Percentiles rank a stretch among this genome's conserved stretches.
Conservation (phyloP, 2,797 vertebrate species). For the Rhincodon typus region DNA sequence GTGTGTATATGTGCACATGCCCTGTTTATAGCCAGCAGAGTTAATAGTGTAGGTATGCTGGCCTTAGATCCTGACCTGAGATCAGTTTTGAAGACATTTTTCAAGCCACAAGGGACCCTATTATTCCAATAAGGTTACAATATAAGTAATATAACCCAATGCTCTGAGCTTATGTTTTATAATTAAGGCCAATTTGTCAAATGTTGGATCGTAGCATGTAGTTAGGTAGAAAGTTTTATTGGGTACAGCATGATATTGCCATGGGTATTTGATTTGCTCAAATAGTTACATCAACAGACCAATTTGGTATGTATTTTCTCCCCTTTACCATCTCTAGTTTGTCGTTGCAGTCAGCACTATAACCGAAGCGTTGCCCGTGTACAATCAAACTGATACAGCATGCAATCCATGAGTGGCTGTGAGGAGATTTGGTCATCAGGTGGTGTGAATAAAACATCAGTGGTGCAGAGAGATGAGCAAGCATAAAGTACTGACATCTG, state of each 20-base stretch:
- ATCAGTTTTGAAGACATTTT: neutral
- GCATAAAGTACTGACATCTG: neutral
- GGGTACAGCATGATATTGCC: neutral
- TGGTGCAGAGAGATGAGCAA: neutral
- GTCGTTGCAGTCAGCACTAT: neutral
- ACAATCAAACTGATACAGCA: neutral
- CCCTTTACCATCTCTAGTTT: neutral
- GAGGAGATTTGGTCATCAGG: neutral
- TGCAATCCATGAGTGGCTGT: neutral
- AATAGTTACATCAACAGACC: neutral
- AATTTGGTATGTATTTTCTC: neutral
- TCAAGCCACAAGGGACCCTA: neutral
- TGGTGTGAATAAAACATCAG: constrained; percentile 15
- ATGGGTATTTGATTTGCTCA: neutral
- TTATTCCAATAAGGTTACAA: neutral
- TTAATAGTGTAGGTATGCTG: neutral
- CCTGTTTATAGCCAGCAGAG: neutral
- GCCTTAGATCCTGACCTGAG: neutral
- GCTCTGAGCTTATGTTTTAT: neutral
- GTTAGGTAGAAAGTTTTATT: neutral
- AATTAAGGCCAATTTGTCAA: neutral
- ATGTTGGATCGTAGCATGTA: neutral
- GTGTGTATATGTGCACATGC: neutral
- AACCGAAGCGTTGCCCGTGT: neutral
- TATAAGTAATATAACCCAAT: neutral